These are phyloP conservation scores for Knipowitschia caucasica DNA, from an alignment of 2,797 vertebrate species.

Conservation along the genomic window DNA sequence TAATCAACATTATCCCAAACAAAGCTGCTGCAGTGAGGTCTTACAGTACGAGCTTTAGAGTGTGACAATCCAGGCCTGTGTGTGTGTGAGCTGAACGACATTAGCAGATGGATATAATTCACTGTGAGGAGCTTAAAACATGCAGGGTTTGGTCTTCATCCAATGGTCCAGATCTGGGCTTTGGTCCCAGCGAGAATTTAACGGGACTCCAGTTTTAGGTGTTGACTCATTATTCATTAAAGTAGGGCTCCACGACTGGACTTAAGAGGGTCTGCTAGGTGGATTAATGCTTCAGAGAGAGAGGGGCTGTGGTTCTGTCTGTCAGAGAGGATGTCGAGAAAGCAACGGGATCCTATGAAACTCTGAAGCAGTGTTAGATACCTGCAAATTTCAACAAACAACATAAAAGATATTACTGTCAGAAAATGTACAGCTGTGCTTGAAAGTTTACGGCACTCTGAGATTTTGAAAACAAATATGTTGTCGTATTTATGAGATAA, in stretches of 20 bases:
- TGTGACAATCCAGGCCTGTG: conserved; percentile 56
- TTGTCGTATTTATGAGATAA: too few relatives aligned
- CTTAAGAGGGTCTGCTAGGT: conserved; percentile 28
- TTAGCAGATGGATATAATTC: conserved; percentile 58
- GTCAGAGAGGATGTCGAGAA: not conserved
- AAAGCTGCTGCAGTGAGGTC: conserved; percentile 17
- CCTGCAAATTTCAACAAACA: not conserved
- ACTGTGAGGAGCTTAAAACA: conserved; percentile 39
- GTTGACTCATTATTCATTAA: conserved; percentile 53
- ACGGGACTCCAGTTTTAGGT: conserved; percentile 29
- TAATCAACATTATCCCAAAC: not conserved
- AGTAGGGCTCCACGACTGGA: conserved; percentile 10
- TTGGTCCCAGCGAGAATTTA: conserved; percentile 37
- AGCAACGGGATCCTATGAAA: conserved; percentile 6
- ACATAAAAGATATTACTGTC: too few relatives aligned
- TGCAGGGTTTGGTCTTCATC: conserved; percentile 28
- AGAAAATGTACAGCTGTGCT: too few relatives aligned
- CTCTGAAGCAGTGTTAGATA: not conserved
- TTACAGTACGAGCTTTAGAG: conserved; percentile 52
- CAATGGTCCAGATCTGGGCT: conserved; percentile 24
- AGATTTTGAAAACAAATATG: not conserved
- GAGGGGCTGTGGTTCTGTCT: conserved; percentile 5
- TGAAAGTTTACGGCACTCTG: too few relatives aligned
- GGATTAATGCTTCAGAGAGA: conserved; percentile 12
- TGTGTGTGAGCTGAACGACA: conserved; percentile 44